Evolutionary conservation across 1,140 invertebrate species (phyloP).

Genomic region (Plodia interpunctella): DNA sequence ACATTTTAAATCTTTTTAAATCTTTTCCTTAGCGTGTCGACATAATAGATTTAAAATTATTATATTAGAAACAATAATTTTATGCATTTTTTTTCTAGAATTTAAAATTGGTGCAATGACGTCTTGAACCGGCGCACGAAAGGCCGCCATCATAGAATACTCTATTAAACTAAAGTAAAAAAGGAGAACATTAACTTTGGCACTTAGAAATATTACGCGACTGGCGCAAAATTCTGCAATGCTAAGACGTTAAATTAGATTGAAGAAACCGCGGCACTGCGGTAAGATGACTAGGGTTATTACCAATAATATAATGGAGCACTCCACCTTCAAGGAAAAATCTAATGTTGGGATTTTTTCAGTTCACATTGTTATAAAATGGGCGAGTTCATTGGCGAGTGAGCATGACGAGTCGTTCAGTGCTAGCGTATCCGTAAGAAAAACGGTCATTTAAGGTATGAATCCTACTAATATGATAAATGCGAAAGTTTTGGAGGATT

Average conservation of each 20-base stretch:
- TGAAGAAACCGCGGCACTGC: constrained; percentile 42
- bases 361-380: not conserved
- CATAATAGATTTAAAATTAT: too few relatives aligned
- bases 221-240: constrained; percentile 15
- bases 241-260: constrained; percentile 22
- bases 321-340: constrained; percentile 11
- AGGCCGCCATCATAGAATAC: too few relatives aligned
- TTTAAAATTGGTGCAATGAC: not conserved
- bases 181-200: not conserved
- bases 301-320: constrained; percentile 35
- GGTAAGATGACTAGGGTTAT: constrained; percentile 44
- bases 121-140: not conserved
- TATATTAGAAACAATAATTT: too few relatives aligned
- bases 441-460: too few relatives aligned
- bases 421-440: too few relatives aligned
- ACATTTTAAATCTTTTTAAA: too few relatives aligned
- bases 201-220: not conserved
- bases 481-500: too few relatives aligned
- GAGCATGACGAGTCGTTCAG: not conserved
- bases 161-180: not conserved
- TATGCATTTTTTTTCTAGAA: too few relatives aligned
- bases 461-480: too few relatives aligned
- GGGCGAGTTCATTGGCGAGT: not conserved
- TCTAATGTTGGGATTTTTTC: constrained; percentile 2
- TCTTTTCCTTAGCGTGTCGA: too few relatives aligned